Evolutionary conservation across 2,888 invertebrate species (phyloP).

Genomic region (Terebella lapidaria): DNA sequence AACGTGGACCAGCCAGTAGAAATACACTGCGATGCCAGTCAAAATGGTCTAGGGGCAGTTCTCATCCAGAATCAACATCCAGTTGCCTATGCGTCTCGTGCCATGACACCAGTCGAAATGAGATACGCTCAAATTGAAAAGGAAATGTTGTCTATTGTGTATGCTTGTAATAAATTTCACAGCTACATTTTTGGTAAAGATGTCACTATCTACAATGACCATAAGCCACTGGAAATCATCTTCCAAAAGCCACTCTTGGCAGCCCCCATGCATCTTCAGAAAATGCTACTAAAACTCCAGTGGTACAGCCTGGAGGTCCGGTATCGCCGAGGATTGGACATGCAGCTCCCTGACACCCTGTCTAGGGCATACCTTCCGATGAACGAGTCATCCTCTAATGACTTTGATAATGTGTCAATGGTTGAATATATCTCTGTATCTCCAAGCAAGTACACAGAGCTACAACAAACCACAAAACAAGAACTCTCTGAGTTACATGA

Average conservation of each 20-base stretch:
- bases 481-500: no score
- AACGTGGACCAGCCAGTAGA: no score
- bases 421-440: no score
- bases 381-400: no score
- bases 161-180: conserved; percentile 5
- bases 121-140: background rate
- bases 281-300: conserved; percentile 1
- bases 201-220: conserved; percentile 1
- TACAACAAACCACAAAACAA: no score
- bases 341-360: background rate
- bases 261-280: conserved; percentile 2
- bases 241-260: conserved; percentile 1
- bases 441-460: no score
- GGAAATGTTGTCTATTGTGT: conserved; percentile 8
- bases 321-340: background rate
- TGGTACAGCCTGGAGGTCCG: background rate
- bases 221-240: conserved; percentile 2
- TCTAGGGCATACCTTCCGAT: background rate
- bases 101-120: background rate
- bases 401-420: no score
- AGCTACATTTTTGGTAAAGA: conserved; percentile 3
- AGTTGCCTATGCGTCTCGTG: background rate
- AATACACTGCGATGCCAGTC: no score
- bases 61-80: background rate
- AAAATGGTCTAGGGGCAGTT: background rate